phyloP scores from a whole-genome alignment of 2,113 vertebrate species.

The Colistium nudipinnis region DNA sequence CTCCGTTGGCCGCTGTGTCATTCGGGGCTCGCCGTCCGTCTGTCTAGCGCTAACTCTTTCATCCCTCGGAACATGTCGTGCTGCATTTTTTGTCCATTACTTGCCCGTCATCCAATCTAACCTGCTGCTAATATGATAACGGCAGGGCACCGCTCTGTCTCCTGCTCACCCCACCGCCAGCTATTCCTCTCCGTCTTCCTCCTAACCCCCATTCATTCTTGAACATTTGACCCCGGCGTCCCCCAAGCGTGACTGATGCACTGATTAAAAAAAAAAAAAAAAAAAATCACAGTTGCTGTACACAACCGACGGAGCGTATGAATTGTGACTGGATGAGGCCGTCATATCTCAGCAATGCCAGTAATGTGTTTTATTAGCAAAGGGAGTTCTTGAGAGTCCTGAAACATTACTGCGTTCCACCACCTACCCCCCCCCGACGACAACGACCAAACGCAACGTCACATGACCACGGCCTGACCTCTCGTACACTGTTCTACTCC shows the following conservation, averaged over 20 bases:
- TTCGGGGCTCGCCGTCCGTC: conserved; percentile 29
- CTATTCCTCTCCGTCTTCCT: conserved; percentile 49
- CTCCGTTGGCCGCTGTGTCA: conserved; percentile 24
- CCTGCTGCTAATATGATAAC: conserved; percentile 77
- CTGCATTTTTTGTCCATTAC: conserved; percentile 75
- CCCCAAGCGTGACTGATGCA: conserved; percentile 64
- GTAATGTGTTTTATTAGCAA: conserved; percentile 55
- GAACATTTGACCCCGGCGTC: conserved; percentile 71
- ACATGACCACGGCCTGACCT: conserved; percentile 56
- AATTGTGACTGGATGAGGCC: conserved; percentile 40
- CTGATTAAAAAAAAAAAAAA: conserved; percentile 63
- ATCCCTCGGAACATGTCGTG: conserved; percentile 61
- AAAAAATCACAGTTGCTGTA: conserved; percentile 51
- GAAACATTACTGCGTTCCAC: conserved; percentile 37
- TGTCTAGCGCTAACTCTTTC: conserved; percentile 52
- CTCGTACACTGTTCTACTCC: conserved; percentile 23
- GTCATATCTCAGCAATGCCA: conserved; percentile 65
- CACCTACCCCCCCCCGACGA: too few relatives aligned
- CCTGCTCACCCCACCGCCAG: conserved; percentile 44
- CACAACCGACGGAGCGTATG: conserved; percentile 49
- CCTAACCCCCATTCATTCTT: conserved; percentile 64
- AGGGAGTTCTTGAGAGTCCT: conserved; percentile 40
- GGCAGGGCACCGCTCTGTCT: conserved; percentile 77
- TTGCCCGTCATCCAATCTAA: conserved; percentile 69
- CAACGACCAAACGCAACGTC: conserved; percentile 24